Conservation (phyloP, 1,140 invertebrate genomes). For the Tetragonula clypearis region DNA sequence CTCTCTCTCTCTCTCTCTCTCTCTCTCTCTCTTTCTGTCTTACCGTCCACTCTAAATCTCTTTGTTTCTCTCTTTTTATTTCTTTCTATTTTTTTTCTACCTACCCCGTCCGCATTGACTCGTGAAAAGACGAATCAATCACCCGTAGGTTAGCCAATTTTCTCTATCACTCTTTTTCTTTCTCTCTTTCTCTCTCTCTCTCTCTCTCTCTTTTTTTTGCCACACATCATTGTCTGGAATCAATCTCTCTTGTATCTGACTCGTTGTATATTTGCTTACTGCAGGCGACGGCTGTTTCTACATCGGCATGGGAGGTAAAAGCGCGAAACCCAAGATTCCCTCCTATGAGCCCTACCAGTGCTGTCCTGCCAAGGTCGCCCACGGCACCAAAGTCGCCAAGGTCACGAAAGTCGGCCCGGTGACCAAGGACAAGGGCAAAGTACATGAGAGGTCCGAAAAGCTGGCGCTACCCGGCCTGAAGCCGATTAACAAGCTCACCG, state of each 20-base stretch:
- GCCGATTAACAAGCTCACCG: constrained; percentile 79
- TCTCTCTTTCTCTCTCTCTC: constrained; percentile 41
- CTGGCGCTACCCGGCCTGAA: constrained; percentile 72
- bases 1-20: constrained; percentile 2
- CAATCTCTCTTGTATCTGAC: constrained; percentile 75
- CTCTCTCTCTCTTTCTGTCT: constrained; percentile 3
- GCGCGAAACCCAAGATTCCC: constrained; percentile 86
- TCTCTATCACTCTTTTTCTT: constrained; percentile 37
- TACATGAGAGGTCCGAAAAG: constrained; percentile 71
- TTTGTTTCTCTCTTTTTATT: background rate
- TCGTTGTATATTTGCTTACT: constrained; percentile 82
- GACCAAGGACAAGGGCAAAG: constrained; percentile 66
- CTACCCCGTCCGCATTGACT: constrained; percentile 50
- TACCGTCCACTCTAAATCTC: background rate
- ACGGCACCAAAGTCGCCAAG: constrained; percentile 87
- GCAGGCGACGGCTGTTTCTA: constrained; percentile 97
- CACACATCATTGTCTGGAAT: constrained; percentile 49
- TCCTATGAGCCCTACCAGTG: constrained; percentile 94
- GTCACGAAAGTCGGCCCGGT: constrained; percentile 85
- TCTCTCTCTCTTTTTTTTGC: constrained; percentile 19
- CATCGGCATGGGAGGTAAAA: constrained; percentile 94
- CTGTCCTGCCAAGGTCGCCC: constrained; percentile 91
- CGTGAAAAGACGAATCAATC: constrained; percentile 60
- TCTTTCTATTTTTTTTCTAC: constrained; percentile 1
- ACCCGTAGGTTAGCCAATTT: constrained; percentile 65